phyloP scores from a whole-genome alignment of 2,888 invertebrate genomes.

The Palloptera scutellata region DNA sequence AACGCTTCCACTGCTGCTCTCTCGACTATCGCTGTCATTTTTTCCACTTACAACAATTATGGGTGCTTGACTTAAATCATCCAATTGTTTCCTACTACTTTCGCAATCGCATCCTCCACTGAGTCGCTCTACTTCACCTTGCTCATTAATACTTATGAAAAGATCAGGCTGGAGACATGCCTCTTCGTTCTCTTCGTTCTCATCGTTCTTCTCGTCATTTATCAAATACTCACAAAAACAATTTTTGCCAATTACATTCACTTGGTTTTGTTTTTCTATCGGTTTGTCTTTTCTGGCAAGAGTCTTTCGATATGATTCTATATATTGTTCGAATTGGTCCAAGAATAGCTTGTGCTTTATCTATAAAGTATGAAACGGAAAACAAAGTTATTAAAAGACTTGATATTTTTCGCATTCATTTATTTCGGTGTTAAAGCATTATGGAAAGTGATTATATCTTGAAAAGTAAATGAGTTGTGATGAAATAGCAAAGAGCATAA shows the following conservation, averaged over 20 bases:
- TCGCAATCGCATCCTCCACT: neutral
- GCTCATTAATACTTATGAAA: neutral
- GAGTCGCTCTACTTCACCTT: neutral
- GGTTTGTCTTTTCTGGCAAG: constrained; percentile 5
- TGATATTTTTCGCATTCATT: too few relatives aligned
- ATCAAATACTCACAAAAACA: constrained; percentile 14
- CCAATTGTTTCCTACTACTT: neutral
- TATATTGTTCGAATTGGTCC: too few relatives aligned
- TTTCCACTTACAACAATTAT: neutral
- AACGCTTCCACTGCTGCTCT: too few relatives aligned
- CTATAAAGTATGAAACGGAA: too few relatives aligned
- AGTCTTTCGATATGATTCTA: too few relatives aligned
- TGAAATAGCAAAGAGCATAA: too few relatives aligned
- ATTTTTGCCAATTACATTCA: constrained; percentile 15
- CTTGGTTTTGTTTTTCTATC: constrained; percentile 16
- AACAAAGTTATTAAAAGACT: too few relatives aligned
- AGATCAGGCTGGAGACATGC: too few relatives aligned
- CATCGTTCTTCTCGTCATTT: neutral
- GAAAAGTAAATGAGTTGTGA: too few relatives aligned
- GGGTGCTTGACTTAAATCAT: neutral
- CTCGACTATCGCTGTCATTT: neutral
- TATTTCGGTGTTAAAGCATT: too few relatives aligned
- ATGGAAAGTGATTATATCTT: too few relatives aligned
- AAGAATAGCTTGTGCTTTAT: too few relatives aligned
- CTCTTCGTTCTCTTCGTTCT: neutral